These are phyloP conservation scores for Phalera bucephala DNA, from an alignment of 2,888 invertebrate species.

Conservation along the genomic window DNA sequence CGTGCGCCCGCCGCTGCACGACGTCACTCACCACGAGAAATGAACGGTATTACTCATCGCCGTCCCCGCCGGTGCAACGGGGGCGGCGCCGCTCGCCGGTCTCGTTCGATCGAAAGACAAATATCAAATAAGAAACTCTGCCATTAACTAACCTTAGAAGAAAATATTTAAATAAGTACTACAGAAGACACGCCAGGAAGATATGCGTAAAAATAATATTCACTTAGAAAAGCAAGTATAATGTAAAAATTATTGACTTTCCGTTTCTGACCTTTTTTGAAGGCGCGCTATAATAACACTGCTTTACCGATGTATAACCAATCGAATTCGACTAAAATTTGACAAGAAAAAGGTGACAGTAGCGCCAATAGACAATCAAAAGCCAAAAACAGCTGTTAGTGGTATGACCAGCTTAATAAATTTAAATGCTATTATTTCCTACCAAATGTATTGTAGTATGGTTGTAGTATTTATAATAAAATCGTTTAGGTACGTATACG, in stretches of 20 bases:
- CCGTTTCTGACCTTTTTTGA: conserved; percentile 34
- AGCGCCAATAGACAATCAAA: no score
- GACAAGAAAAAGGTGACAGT: no score
- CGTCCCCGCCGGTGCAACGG: conserved; percentile 49
- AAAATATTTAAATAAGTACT: conserved; percentile 3
- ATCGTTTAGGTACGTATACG: no score
- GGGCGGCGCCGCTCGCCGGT: conserved; percentile 44
- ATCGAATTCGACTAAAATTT: background rate
- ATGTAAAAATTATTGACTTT: conserved; percentile 61
- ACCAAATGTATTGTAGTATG: no score
- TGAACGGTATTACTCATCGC: conserved; percentile 75
- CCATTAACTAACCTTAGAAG: background rate
- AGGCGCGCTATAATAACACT: conserved; percentile 39
- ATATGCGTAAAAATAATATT: conserved; percentile 2
- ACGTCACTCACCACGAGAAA: conserved; percentile 74
- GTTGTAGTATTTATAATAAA: no score
- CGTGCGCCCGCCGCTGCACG: conserved; percentile 53
- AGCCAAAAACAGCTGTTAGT: no score
- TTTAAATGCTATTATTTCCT: no score
- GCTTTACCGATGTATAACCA: conserved; percentile 53
- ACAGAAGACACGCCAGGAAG: background rate
- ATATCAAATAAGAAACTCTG: conserved; percentile 7
- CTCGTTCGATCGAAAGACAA: conserved; percentile 18
- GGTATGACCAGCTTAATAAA: no score
- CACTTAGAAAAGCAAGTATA: conserved; percentile 12